Base-by-base conservation (phyloP, 2,113 vertebrate genomes). In the Puntigrus tetrazona region DNA sequence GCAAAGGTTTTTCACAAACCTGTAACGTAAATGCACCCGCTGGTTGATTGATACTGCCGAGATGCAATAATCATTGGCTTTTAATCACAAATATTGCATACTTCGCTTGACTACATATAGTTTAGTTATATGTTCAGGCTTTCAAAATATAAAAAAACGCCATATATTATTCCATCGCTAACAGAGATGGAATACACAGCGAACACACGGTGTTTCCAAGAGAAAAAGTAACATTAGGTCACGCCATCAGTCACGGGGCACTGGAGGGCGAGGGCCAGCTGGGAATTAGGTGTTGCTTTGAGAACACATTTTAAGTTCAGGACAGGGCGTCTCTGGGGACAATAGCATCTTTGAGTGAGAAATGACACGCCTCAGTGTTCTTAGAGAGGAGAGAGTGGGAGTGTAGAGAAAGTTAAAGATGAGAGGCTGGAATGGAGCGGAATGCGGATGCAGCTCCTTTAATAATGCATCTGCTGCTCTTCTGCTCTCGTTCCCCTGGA, bases 401-500 rank as follows among this genome's bases (percentile, higher is more conserved):
- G 72, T 74, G 75, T 25, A 57, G 75, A 65, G 31, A 65, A 80
- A 80, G 76, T 78, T 78, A 55, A 78, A 38, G 52, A 78, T 41
- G 76, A 38, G 52, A 78, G 25, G 38, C 57, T 31, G 25, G 78
- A 65, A n/a, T 29, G 38, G 57, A 41, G 55, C n/a, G 25, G 75
- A 80, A 65, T 80, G 78, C n/a, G 27, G 41, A 65, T 65, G 78
- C 57, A 65, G 78, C 7, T 2, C 36, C 38, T 80, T 65, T 80
- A 80, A 80, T 65, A 65, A 80, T 80, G 78, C 59, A 80, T 45
- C 52, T 16, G 38, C 59, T 80, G 78, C 78, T 80, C 57, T 65
- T 80, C 78, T 59, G 52, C 55, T 57, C 38, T 31, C 78, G 59
- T 29, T 65, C 41, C 22, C 59, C 25, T 9, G 59, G 57, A 61